These are phyloP conservation scores for Cacoxenus indagator DNA, from an alignment of 2,888 invertebrate genomes.

Conservation along the genomic window DNA sequence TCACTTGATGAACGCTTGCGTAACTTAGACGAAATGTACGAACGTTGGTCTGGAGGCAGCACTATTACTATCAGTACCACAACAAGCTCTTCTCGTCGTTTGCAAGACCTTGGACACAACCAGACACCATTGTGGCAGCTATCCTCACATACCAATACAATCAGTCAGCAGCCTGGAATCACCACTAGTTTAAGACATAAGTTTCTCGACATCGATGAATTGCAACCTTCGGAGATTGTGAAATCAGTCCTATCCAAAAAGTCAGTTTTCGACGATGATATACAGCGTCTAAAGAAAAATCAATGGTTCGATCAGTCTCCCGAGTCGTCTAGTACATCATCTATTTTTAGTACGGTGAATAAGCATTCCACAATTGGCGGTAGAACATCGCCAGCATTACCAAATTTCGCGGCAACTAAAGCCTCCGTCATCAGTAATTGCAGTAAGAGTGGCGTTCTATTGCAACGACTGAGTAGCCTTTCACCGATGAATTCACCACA, in stretches of 20 bases:
- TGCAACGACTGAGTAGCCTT: slow-evolving; percentile 66
- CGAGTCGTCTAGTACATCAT: slow-evolving; percentile 36
- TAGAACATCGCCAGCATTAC: slow-evolving; percentile 66
- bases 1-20: slow-evolving; percentile 92
- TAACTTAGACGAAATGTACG: slow-evolving; percentile 93
- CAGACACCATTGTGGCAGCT: slow-evolving; percentile 71
- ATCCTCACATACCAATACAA: slow-evolving; percentile 46
- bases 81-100: slow-evolving; percentile 66
- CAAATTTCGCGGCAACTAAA: slow-evolving; percentile 68
- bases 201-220: slow-evolving; percentile 83
- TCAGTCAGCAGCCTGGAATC: slow-evolving; percentile 39
- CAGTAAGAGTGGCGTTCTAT: slow-evolving; percentile 48
- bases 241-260: slow-evolving; percentile 91
- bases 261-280: slow-evolving; percentile 96
- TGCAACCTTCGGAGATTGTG: slow-evolving; percentile 94
- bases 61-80: slow-evolving; percentile 22
- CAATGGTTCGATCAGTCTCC: slow-evolving; percentile 81
- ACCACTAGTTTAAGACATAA: slow-evolving; percentile 76
- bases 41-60: slow-evolving; percentile 82
- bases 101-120: slow-evolving; percentile 43
- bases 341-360: slow-evolving; percentile 17
- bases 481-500: slow-evolving; percentile 71
- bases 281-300: slow-evolving; percentile 89
- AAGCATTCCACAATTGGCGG: slow-evolving; percentile 39
- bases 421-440: slow-evolving; percentile 49